phyloP scores from a whole-genome alignment of 2,113 vertebrate genomes.

The Synodontis membranacea region DNA sequence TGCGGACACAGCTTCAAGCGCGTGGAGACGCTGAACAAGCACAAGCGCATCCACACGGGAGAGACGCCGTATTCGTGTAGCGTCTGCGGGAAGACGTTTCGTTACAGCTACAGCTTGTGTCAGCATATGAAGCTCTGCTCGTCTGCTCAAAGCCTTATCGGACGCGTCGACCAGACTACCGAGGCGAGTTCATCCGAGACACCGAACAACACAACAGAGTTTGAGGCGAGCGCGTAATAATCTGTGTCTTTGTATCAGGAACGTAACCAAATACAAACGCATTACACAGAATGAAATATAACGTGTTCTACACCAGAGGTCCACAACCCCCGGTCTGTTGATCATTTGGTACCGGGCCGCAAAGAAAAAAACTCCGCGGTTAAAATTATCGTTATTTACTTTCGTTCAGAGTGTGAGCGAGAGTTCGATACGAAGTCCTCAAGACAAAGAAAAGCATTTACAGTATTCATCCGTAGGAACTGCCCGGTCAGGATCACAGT shows the following conservation, averaged over 20 bases:
- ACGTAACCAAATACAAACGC: not conserved
- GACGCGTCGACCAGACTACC: too few species aligned
- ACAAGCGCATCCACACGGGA: conserved; percentile 32
- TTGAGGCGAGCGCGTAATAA: not conserved
- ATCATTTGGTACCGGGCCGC: too few species aligned
- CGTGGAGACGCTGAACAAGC: conserved; percentile 3
- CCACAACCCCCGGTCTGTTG: too few species aligned
- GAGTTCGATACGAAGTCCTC: not conserved
- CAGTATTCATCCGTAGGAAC: not conserved
- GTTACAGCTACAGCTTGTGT: not conserved
- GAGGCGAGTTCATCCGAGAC: too few species aligned
- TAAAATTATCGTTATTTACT: too few species aligned
- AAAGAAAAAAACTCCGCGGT: too few species aligned
- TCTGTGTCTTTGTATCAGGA: not conserved
- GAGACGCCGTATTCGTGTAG: conserved; percentile 34
- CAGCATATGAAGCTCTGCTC: conserved; percentile 6
- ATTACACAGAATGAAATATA: not conserved
- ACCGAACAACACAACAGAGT: not conserved
- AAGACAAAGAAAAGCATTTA: not conserved
- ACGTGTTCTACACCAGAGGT: too few species aligned
- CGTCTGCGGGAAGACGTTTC: conserved; percentile 16
- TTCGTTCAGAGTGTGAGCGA: not conserved
- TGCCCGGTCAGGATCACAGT: not conserved
- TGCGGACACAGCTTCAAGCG: conserved; percentile 34
- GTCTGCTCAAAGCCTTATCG: too few species aligned